These are phyloP conservation scores for Acyrthosiphon pisum DNA, from an alignment of 1,140 invertebrate genomes.

Conservation along the genomic window DNA sequence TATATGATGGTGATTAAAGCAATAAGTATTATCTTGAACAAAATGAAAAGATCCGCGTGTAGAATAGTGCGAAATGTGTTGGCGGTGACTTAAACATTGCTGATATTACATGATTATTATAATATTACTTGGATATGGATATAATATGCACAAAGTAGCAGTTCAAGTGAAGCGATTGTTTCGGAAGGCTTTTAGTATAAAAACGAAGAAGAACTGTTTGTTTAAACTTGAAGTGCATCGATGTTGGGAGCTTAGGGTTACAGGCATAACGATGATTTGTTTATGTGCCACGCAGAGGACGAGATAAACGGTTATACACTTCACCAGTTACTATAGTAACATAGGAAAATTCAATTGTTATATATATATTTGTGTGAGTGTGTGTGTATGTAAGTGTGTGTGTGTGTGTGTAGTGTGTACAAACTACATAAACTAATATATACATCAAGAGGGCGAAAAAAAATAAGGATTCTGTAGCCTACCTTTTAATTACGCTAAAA, in stretches of 20 bases:
- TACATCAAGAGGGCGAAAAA: background rate
- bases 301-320: conserved; percentile 48
- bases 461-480: background rate
- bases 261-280: conserved; percentile 36
- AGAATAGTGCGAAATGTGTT: background rate
- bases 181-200: conserved; percentile 34
- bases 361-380: background rate
- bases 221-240: conserved; percentile 17
- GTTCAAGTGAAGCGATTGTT: background rate
- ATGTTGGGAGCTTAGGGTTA: background rate
- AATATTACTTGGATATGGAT: background rate
- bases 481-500: conserved; percentile 53
- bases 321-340: conserved; percentile 29
- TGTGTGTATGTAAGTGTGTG: background rate
- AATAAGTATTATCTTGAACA: background rate
- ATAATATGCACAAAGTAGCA: background rate
- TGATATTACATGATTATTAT: background rate
- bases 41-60: background rate
- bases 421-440: background rate
- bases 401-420: background rate
- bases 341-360: background rate
- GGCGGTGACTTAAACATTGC: background rate
- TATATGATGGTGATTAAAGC: background rate
- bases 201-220: conserved; percentile 5
- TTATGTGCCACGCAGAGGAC: background rate